Evolutionary conservation across 2,113 vertebrate genomes (phyloP), one percentile per base, ranked within the genome.

Genomic region (Centropristis striata): DNA sequence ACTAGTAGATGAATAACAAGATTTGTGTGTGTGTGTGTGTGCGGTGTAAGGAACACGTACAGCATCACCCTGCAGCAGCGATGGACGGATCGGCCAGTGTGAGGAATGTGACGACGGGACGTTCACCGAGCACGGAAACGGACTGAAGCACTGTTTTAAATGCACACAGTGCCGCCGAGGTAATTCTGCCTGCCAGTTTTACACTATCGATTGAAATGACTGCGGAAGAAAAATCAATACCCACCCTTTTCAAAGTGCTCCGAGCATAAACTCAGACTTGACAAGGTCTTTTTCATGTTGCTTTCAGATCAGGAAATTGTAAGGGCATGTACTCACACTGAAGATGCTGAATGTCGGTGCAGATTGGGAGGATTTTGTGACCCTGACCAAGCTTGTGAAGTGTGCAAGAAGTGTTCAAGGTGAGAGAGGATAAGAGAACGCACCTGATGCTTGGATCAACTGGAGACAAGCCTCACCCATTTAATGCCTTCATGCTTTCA

Each of bases 321-420:
- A 2, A 71, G 28, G 46, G 4, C 0, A 0, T 96, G 95, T 25
- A 83, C 36, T 27, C 57, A 4, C 42, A 93, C 83, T 28, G 81
- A 86, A 6, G 4, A 96, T 25, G 70, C 78, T 0, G n/a, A 57
- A 50, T 96, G 95, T 60, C 85, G 53, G 75, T 96, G 95, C 80
- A 94, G 85, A 73, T 0, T 55, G 0, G 94, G 92, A 13, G 2
- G 1, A 3, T 96, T 94, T 42, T 96, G 95, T 70, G 39, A 42
- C 44, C 90, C 84, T 2, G 88, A 95, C 10, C 64, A 95, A 8
- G 75, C 93, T 5, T 96, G 95, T 37, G 94, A 96, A 60, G 78
- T 93, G 23, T 96, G 95, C 90, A 93, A 78, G 64, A 93, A 63
- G 63, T 96, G 95, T 75, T 83, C 16, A 13, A 91, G 65, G 95